Percentiles rank a stretch among this genome's conserved stretches.
Conservation (phyloP, 2,113 vertebrate species). For the human (Homo sapiens) region GRCh38 chr2:232911001-232911500, state of each 20-base stretch:
- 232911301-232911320: neutral
- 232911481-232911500: neutral
- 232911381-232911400: neutral
- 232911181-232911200: neutral
- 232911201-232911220: neutral
- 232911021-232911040: neutral
- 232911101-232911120: neutral
- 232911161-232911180: neutral
- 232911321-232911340: neutral
- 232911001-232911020: neutral
- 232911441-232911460: too few species aligned
- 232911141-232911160: neutral
- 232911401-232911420: neutral
- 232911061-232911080: neutral
- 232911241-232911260: neutral
- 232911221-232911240: neutral
- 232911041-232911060: neutral
- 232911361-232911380: neutral
- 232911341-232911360: neutral
- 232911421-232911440: neutral
- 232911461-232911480: neutral
- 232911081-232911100: neutral
- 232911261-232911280: neutral
- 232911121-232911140: neutral
- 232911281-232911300: neutral